These are phyloP conservation scores for Microtus richardsoni DNA, from an alignment of 2,113 vertebrate species.

Conservation along the genomic window DNA sequence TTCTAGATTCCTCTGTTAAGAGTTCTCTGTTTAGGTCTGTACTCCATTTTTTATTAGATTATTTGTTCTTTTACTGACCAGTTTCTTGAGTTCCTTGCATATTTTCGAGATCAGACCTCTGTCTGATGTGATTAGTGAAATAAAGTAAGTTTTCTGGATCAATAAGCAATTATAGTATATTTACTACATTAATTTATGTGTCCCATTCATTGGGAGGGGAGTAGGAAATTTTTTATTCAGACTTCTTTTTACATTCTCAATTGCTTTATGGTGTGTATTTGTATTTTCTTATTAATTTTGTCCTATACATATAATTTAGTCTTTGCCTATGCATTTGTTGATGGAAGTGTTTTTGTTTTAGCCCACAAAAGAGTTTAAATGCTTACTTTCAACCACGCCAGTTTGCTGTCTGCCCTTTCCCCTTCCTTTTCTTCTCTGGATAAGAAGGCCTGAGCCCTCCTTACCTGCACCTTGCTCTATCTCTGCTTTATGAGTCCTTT, in stretches of 20 bases:
- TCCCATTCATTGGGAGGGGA: not conserved
- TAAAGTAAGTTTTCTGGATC: not conserved
- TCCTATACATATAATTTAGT: not conserved
- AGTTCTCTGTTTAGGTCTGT: too few species aligned
- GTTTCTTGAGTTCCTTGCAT: too few species aligned
- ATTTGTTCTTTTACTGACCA: too few species aligned
- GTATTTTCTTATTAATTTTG: constrained; percentile 10
- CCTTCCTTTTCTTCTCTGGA: not conserved
- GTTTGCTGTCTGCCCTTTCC: not conserved
- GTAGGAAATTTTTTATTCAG: not conserved
- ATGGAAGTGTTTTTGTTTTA: not conserved
- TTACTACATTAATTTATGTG: not conserved
- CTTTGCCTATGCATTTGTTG: not conserved
- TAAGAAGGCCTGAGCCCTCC: not conserved
- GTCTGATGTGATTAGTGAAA: not conserved
- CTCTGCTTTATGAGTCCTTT: not conserved
- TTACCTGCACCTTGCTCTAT: not conserved
- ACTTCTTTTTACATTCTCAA: not conserved
- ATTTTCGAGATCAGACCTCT: too few species aligned
- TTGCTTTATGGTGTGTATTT: not conserved
- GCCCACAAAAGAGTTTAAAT: not conserved
- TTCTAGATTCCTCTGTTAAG: too few species aligned
- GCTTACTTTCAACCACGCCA: not conserved
- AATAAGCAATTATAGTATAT: not conserved
- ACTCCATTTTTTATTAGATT: too few species aligned